Base-by-base conservation (phyloP, 2,113 vertebrate genomes). In the Heterotilapia buettikoferi region DNA sequence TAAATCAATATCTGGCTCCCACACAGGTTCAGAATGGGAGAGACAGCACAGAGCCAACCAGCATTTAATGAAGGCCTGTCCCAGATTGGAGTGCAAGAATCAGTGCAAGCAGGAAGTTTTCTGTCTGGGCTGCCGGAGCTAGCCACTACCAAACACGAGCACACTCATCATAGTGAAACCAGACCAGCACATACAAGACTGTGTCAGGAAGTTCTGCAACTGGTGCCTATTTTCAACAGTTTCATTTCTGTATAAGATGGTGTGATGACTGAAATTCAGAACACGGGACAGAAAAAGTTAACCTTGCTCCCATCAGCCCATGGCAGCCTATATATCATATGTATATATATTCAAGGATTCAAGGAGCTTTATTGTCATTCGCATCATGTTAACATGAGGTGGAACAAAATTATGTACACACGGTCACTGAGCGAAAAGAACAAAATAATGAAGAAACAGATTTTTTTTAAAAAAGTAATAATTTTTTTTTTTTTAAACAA, bases 161-260 rank as follows among this genome's bases (percentile, higher is more conserved):
- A 88, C 84, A 83, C 47, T 78, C 63, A 81, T 95, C 93, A 94
- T 92, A 91, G 71, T 84, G 95, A 95, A 96, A 96, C 92, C 89
- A 96, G 94, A 95, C 92, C 89, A 81, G 91, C 82, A 90, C 80
- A 59, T 9, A 73, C 16, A 78, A 92, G 84, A 90, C 89, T 88
- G 90, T 90, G 63, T 94, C 89, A 93, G 88, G 84, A 88, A 86
- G 86, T 92, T 94, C 88, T 90, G 91, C 92, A 86, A 88, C 86
- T 80, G 61, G 45, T 89, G 86, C 57, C 90, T 90, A 89, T 95
- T 95, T 93, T 95, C 59, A 84, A 54, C 87, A 56, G 94, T 96
- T 96, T 96, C 95, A 43, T 93, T 96, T 96, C 94, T 93, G 86
- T 89, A 86, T 86, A 92, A 92, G 8, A 6, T 73, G 88, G 54